Base-by-base conservation (phyloP, 1,140 invertebrate species). In the Caerostris darwini region DNA sequence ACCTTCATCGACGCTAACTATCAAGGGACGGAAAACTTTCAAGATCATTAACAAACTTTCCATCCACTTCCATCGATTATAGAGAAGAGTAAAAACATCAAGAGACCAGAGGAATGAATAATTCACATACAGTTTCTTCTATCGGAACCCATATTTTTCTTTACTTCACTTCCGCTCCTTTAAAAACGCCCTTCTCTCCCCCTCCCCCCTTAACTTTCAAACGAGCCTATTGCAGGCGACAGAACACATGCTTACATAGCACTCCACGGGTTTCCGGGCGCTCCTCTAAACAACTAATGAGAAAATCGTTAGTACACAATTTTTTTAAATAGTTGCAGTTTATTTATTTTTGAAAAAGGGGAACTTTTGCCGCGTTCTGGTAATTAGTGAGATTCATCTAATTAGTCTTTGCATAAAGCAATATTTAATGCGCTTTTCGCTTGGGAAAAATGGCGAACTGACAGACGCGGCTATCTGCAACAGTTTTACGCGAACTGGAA, bases 161-260 rank as follows among this genome's bases (percentile, higher is more conserved):
- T 82, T 82, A 54, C 50, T 82, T 34, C 54, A 17, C 17, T 58
- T 10, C 59, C 34, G 2, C 34, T 34, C 34, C 34, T 1, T 34
- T 34, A 34, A 34, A 34, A 34, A 34, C 34, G 34, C 34, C 7
- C 19, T 14, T 5, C 0, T 7, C 53, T n/a, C 14, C 8, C 6
- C 34, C 7, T 3, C 7, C 7, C 1, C 69, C 69, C 61, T 54
- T 7, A 8, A 10, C 8, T 61, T 19, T 89, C 53, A 10, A n/a
- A 19, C 14, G 58, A 56, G 71, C 87, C 69, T 89, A 59, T 14
- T 71, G 61, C 58, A 77, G 89, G 89, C 71, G 90, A 82, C 90
- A 91, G 69, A 91, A 91, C 90, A 91, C 71, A 14, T 82, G 90
- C 89, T 91, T 91, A 91, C 90, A 91, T 91, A 19, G 69, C 71